These are phyloP conservation scores for Pachliopta kotzebuea DNA, from an alignment of 2,888 invertebrate genomes.

Conservation along the genomic window DNA sequence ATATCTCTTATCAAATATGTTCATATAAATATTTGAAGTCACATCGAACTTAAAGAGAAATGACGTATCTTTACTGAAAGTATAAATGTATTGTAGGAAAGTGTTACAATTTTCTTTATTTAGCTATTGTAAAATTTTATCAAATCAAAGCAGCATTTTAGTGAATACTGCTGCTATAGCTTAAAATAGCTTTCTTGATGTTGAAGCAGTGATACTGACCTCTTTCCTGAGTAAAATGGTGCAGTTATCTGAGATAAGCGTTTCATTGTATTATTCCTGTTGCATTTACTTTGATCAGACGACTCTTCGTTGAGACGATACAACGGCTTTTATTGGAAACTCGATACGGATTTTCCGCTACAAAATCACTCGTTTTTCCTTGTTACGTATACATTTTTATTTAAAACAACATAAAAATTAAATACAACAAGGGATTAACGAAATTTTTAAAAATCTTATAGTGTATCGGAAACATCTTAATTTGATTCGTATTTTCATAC, in stretches of 20 bases:
- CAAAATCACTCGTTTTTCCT: constrained; percentile 4
- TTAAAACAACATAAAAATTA: background rate
- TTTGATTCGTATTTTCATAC: too few species aligned
- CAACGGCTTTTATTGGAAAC: constrained; percentile 7
- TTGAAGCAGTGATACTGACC: constrained; percentile 14
- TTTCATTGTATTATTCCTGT: constrained; percentile 18
- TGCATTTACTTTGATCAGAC: constrained; percentile 21
- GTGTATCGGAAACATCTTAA: too few species aligned
- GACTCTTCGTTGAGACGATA: constrained; percentile 12
- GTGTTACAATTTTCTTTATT: too few species aligned
- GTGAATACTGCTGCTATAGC: background rate
- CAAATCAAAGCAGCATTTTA: background rate
- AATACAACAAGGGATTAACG: background rate
- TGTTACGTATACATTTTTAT: background rate
- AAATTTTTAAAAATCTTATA: too few species aligned
- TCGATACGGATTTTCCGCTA: constrained; percentile 1
- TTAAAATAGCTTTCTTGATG: constrained; percentile 9
- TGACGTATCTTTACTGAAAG: too few species aligned
- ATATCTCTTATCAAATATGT: too few species aligned
- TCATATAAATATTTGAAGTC: too few species aligned
- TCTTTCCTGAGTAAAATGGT: constrained; percentile 15
- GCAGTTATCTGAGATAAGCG: constrained; percentile 21
- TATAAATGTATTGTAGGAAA: too few species aligned
- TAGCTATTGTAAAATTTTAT: background rate
- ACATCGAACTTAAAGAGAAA: too few species aligned